Evolutionary conservation across 2,888 invertebrate species (phyloP), one percentile per base, ranked within the genome.

Genomic region (Carterocephalus palaemon): DNA sequence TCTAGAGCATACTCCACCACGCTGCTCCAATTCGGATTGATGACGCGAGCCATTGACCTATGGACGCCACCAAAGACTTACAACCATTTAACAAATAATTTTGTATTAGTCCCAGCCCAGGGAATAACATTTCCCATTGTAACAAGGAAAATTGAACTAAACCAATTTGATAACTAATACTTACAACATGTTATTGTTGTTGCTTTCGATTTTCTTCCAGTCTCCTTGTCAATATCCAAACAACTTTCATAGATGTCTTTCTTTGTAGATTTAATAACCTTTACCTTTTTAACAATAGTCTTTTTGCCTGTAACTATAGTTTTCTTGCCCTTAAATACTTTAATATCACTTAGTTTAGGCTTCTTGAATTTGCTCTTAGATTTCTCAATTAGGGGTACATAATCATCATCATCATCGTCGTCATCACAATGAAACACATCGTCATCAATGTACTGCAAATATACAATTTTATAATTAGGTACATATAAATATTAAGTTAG

Each of bases 181-280:
- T 76, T 66, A 86, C 86, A 86, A 55, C 86, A 86, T 33, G 86
- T 86, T 38, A 86, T 84, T 45, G 77, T 79, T n/a, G 82, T 83
- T 45, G 82, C 50, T 52, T 67, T 73, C 24, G 65, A 50, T 60
- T 68, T 75, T 20, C 53, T 57, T 10, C 68, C 70, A 51, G 64
- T 64, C 52, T 62, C 56, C 16, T 54, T 51, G 3, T 37, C 29
- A 4, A 4, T 16, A 2, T 37, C 26, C 16, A 37, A 13, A 28
- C 13, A 7, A 7, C 13, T 33, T 20, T 33, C 62, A 26, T 57
- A 60, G 13, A 46, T 34, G 9, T 76, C 75, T 42, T 74, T 69
- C 59, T 69, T 75, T 4, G 69, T 51, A 56, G 74, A 75, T 47
- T 74, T 76, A 4, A 79, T 46, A 7, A 81, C 74, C 53, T 81